phyloP scores from a whole-genome alignment of 1,140 invertebrate genomes.

The Rhopalosiphum maidis region DNA sequence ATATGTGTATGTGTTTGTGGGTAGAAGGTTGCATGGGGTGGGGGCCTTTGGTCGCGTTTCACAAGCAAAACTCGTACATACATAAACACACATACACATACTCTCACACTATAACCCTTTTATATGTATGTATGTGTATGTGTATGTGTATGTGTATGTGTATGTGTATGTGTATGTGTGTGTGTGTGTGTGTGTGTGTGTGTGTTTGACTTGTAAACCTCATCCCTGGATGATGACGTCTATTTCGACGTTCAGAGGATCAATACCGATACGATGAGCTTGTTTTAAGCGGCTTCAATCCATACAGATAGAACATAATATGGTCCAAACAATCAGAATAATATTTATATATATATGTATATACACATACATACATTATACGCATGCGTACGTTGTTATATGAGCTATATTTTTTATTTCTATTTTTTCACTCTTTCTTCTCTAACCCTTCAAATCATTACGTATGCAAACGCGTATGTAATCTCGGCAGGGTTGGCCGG shows the following conservation, averaged over 20 bases:
- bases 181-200: not conserved
- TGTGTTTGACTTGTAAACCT: conserved; percentile 52
- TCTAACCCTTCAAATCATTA: conserved; percentile 40
- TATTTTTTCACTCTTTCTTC: conserved; percentile 19
- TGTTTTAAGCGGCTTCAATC: conserved; percentile 42
- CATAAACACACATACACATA: not conserved
- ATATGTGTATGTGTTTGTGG: not conserved
- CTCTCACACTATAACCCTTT: not conserved
- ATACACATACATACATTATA: not conserved
- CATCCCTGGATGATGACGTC: conserved; percentile 47
- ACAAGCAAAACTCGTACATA: not conserved
- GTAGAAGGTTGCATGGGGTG: not conserved
- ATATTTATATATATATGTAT: not conserved
- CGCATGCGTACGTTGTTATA: not conserved
- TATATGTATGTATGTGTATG: not conserved
- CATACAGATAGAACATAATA: conserved; percentile 4
- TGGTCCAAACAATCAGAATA: conserved; percentile 10
- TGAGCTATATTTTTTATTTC: not conserved
- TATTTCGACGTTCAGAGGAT: not conserved
- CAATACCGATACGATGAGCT: conserved; percentile 38
- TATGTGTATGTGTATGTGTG: not conserved
- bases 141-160: not conserved
- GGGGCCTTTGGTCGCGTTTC: not conserved
- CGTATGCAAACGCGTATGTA: conserved; percentile 54
- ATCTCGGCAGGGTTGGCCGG: conserved; percentile 37